Conservation (phyloP, 2,797 vertebrate genomes). For the Bufotes viridis region DNA sequence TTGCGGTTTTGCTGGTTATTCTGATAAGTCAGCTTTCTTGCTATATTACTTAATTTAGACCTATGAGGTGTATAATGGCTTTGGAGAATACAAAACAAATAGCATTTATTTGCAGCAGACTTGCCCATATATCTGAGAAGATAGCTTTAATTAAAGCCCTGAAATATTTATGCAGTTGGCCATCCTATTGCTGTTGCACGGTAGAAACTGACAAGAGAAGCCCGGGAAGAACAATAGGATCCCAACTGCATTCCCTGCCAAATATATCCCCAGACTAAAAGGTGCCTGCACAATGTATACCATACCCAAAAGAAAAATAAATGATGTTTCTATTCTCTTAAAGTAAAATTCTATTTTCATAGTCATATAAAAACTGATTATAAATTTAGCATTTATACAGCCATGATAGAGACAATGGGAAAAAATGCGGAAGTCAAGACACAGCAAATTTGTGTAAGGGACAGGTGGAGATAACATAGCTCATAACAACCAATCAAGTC, state of each 20-base stretch:
- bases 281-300: slow-evolving; percentile 66
- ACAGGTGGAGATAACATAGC: no score
- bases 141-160: slow-evolving; percentile 73
- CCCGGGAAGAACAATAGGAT: slow-evolving; percentile 69
- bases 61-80: slow-evolving; percentile 24
- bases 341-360: background rate
- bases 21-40: slow-evolving; percentile 40
- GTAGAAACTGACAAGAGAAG: slow-evolving; percentile 65
- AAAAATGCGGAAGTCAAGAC: background rate
- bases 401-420: background rate
- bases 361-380: background rate
- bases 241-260: slow-evolving; percentile 72
- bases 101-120: slow-evolving; percentile 50
- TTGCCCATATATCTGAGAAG: slow-evolving; percentile 55
- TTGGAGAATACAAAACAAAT: slow-evolving; percentile 49
- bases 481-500: background rate
- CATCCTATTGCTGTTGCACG: slow-evolving; percentile 70
- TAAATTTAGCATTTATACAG: background rate
- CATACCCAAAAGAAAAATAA: background rate
- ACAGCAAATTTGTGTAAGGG: no score
- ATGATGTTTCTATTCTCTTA: background rate
- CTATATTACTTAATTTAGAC: slow-evolving; percentile 28
- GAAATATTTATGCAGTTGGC: slow-evolving; percentile 80
- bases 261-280: slow-evolving; percentile 66
- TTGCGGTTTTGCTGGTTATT: slow-evolving; percentile 17